A percentile compares a stretch with the other conserved stretches of the same genome.
These are phyloP conservation scores for Pterobdella sp. DNA, from an alignment of 2,888 invertebrate species.

Conservation along the genomic window DNA sequence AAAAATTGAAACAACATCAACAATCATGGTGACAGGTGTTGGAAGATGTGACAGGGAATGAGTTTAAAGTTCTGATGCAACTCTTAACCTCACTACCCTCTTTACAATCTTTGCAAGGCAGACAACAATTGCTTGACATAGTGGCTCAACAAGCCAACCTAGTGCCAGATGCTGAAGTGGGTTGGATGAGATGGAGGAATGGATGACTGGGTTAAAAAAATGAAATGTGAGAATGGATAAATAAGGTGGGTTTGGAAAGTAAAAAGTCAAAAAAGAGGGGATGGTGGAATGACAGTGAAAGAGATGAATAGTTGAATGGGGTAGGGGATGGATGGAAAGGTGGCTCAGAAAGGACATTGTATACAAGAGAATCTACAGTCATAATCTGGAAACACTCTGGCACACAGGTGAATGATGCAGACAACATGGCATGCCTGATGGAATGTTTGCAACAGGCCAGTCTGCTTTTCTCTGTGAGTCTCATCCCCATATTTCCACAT, in stretches of 20 bases:
- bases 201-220: background rate
- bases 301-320: background rate
- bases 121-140: slow-evolving; percentile 76
- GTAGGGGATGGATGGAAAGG: background rate
- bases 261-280: too few species aligned
- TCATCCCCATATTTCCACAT: too few species aligned
- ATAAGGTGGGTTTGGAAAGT: too few species aligned
- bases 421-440: slow-evolving; percentile 64
- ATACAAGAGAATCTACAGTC: background rate
- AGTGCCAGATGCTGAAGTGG: slow-evolving; percentile 54
- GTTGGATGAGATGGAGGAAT: background rate
- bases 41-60: slow-evolving; percentile 75
- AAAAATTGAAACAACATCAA: slow-evolving; percentile 6
- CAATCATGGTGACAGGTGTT: slow-evolving; percentile 44
- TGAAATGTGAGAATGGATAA: too few species aligned
- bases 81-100: slow-evolving; percentile 72
- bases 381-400: background rate
- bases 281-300: too few species aligned
- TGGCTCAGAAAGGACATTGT: too few species aligned
- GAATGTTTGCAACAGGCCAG: slow-evolving; percentile 77
- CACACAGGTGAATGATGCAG: slow-evolving; percentile 48
- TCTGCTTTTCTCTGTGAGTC: slow-evolving; percentile 77
- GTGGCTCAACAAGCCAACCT: slow-evolving; percentile 79
- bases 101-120: slow-evolving; percentile 72
- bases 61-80: slow-evolving; percentile 81